phyloP scores from a whole-genome alignment of 2,888 invertebrate genomes.

The Scaptomyza tumidula region DNA sequence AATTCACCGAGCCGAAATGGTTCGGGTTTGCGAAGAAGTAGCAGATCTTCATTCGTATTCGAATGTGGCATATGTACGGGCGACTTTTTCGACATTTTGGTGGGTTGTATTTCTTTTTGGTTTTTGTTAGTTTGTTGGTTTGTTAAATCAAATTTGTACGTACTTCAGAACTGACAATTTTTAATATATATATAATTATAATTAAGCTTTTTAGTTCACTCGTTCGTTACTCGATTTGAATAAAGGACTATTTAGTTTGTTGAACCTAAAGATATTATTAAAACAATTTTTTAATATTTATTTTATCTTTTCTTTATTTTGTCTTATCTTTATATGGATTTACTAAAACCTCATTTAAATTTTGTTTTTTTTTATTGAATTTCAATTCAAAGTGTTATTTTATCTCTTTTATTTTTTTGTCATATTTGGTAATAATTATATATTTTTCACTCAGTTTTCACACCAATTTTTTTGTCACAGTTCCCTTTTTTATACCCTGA shows the following conservation, averaged over 20 bases:
- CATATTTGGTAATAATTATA: no score
- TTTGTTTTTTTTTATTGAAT: no score
- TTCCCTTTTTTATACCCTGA: no score
- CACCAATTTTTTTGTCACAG: background rate
- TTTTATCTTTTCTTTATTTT: background rate
- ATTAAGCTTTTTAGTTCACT: background rate
- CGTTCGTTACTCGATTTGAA: conserved; percentile 1
- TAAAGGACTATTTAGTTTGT: background rate
- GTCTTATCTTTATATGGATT: background rate
- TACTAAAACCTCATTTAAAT: background rate
- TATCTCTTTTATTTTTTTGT: no score
- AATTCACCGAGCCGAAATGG: conserved; percentile 81
- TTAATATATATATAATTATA: conserved; percentile 24
- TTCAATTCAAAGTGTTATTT: no score
- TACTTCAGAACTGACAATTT: conserved; percentile 17
- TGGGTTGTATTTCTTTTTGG: conserved; percentile 39
- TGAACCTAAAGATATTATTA: conserved; percentile 12
- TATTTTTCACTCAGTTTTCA: no score
- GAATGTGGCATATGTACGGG: conserved; percentile 68
- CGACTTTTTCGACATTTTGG: conserved; percentile 79
- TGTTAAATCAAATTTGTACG: conserved; percentile 13
- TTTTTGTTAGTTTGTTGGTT: conserved; percentile 11
- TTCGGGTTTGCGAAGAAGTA: conserved; percentile 76
- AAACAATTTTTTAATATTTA: background rate
- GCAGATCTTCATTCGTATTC: conserved; percentile 78